Conservation (phyloP, 2,888 invertebrate species). For the Saturnia japonica region DNA sequence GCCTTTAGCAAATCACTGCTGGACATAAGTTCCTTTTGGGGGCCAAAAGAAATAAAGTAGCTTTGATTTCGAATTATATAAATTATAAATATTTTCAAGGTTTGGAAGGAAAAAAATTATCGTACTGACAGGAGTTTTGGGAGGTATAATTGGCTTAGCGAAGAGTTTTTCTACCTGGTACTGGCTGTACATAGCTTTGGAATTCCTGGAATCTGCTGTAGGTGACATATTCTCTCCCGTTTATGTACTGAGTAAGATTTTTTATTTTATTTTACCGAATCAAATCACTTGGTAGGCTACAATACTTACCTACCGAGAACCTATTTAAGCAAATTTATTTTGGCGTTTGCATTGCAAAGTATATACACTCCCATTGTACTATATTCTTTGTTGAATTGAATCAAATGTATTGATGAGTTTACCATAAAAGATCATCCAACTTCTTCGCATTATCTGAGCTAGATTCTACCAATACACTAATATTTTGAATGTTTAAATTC, state of each 20-base stretch:
- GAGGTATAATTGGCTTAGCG: conserved; percentile 56
- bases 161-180: conserved; percentile 59
- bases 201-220: conserved; percentile 63
- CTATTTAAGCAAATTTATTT: neutral
- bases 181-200: conserved; percentile 62
- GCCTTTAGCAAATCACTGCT: too few relatives aligned
- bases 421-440: too few relatives aligned
- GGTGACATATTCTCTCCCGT: conserved; percentile 66
- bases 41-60: too few relatives aligned
- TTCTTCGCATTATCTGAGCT: too few relatives aligned
- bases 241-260: conserved; percentile 48
- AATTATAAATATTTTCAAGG: conserved; percentile 35
- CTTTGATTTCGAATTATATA: too few relatives aligned
- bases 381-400: too few relatives aligned
- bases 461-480: too few relatives aligned
- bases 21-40: too few relatives aligned
- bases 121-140: conserved; percentile 56
- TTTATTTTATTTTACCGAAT: neutral
- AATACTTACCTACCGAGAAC: neutral
- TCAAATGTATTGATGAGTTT: too few relatives aligned
- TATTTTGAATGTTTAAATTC: too few relatives aligned
- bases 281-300: neutral
- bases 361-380: too few relatives aligned
- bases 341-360: too few relatives aligned
- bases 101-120: conserved; percentile 59